Conservation (phyloP, 1,140 invertebrate species). For the Drosophila gunungcola region DNA sequence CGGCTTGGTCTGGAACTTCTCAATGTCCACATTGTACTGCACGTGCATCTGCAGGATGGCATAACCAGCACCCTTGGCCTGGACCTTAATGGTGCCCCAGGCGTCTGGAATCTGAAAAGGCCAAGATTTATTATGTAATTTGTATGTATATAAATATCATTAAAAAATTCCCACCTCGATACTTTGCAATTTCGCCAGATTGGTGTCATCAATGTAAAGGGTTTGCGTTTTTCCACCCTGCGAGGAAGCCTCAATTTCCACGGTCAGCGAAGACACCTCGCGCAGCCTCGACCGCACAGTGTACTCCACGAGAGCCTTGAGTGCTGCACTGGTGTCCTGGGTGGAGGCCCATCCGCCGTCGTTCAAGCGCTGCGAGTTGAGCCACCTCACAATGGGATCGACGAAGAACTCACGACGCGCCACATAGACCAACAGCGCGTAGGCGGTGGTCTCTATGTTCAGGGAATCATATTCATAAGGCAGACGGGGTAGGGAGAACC, state of each 20-base stretch:
- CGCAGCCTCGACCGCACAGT: constrained; percentile 93
- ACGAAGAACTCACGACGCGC: constrained; percentile 91
- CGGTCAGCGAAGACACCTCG: constrained; percentile 93
- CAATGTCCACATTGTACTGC: constrained; percentile 97
- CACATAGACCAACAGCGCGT: constrained; percentile 95
- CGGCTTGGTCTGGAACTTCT: constrained; percentile 93
- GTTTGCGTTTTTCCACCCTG: constrained; percentile 88
- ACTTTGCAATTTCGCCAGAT: constrained; percentile 90
- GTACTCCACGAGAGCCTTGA: constrained; percentile 96
- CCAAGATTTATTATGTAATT: not conserved
- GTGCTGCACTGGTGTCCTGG: constrained; percentile 92
- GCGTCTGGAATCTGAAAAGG: constrained; percentile 92
- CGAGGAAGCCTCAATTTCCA: constrained; percentile 94
- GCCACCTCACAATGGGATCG: constrained; percentile 96
- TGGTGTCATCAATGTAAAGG: constrained; percentile 90
- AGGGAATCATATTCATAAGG: constrained; percentile 95
- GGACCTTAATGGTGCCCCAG: constrained; percentile 96
- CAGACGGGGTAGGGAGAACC: constrained; percentile 93
- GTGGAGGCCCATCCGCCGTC: constrained; percentile 98
- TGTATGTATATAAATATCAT: not conserved
- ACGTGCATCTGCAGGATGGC: constrained; percentile 96
- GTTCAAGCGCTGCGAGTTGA: constrained; percentile 95
- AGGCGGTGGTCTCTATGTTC: constrained; percentile 97
- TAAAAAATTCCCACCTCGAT: constrained; percentile 87
- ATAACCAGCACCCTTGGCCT: constrained; percentile 95